Percentiles rank a stretch among this genome's conserved stretches.
Evolutionary conservation across 2,888 invertebrate genomes (phyloP).

Genomic region (Ophion ventricosus): DNA sequence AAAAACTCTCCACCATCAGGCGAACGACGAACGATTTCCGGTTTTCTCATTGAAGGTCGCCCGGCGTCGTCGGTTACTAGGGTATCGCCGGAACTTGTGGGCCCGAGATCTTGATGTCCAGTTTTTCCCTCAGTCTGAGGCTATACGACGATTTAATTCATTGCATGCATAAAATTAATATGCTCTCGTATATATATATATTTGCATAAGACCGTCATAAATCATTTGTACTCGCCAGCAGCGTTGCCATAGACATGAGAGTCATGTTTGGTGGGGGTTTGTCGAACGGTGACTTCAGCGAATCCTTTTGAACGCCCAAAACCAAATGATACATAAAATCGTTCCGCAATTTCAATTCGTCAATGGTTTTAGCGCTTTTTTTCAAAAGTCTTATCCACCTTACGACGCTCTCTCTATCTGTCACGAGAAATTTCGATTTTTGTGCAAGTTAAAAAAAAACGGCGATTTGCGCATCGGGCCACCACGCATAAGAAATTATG

Average conservation of each 20-base stretch:
- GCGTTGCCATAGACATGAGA: slow-evolving; percentile 82
- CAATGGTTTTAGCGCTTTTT: slow-evolving; percentile 82
- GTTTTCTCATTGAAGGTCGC: slow-evolving; percentile 71
- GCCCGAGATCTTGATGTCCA: slow-evolving; percentile 52
- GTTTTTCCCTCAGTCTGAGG: slow-evolving; percentile 39
- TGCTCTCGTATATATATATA: neutral
- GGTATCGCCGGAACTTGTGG: slow-evolving; percentile 60
- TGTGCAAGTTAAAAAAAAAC: neutral
- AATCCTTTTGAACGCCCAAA: slow-evolving; percentile 83
- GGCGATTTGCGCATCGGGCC: too few species aligned
- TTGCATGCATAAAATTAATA: neutral
- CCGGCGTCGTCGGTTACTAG: slow-evolving; percentile 49
- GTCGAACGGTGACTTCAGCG: slow-evolving; percentile 84
- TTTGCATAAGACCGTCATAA: neutral
- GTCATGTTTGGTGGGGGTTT: slow-evolving; percentile 84
- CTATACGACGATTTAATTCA: slow-evolving; percentile 34
- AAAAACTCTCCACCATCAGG: slow-evolving; percentile 86
- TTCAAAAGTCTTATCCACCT: slow-evolving; percentile 85
- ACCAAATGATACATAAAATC: slow-evolving; percentile 85
- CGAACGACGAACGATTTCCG: slow-evolving; percentile 84
- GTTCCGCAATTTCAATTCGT: slow-evolving; percentile 85
- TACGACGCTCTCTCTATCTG: slow-evolving; percentile 83
- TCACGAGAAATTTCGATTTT: slow-evolving; percentile 5
- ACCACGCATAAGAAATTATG: too few species aligned
- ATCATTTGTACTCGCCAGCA: slow-evolving; percentile 79